Base-by-base conservation (phyloP, 2,113 vertebrate genomes). In the Carassius gibelio region DNA sequence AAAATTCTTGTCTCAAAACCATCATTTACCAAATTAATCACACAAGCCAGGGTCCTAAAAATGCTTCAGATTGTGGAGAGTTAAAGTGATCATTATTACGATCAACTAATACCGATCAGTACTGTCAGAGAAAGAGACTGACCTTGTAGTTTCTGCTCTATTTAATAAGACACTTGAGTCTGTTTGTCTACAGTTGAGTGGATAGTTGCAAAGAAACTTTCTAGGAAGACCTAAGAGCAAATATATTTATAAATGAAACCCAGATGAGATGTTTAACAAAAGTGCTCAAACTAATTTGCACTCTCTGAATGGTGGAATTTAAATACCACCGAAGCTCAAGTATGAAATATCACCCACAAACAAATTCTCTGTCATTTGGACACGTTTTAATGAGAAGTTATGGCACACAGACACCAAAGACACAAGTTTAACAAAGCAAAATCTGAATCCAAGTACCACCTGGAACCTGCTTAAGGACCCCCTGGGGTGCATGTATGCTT, bases 331-430 rank as follows among this genome's bases (percentile, higher is more conserved):
- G 74, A 76, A 30, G 48, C 48, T 76, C 23, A 55, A 17, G 7
- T 76, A 14, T 76, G 74, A 76, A 50, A 55, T 30, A 52, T 76
- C 48, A 34, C 74, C 74, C n/a, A 55, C 48, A 3, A 76, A 23
- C 14, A n/a, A 30, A 76, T 55, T 30, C 48, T 76, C 74, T 55
- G n/a, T 75, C 74, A 75, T 75, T 23, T 76, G 74, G 26, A 30
- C 42, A 55, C 4, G 9, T 76, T 76, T 76, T 76, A 76, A 76
- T 76, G 48, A 76, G 74, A 52, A 76, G 74, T 76, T 76, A 76
- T 8, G 23, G 34, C 74, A 30, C 1, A 17, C 74, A 76, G 48
- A 26, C 26, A 50, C 48, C 14, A 52, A 50, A 76, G 48, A 34
- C 48, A 55, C 52, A 76, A 52, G 48, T 76, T 55, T 30, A 76